Conservation (phyloP, 2,113 vertebrate genomes). For the Sinosuthora webbiana region DNA sequence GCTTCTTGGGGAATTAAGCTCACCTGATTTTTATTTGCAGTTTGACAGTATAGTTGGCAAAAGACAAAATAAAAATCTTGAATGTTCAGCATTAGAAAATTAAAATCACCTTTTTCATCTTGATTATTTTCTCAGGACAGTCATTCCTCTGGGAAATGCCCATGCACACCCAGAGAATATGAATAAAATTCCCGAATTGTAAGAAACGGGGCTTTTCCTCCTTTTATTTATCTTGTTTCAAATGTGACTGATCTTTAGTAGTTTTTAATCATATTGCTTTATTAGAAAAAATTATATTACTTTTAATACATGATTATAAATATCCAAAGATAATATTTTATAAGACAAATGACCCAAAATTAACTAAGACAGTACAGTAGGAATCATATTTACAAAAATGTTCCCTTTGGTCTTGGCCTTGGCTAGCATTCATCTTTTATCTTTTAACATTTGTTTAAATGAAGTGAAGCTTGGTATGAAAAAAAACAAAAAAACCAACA, state of each 20-base stretch:
- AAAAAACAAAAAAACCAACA: not conserved
- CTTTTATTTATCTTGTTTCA: not conserved
- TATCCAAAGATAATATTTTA: not conserved
- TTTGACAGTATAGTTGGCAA: not conserved
- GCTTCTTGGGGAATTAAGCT: not conserved
- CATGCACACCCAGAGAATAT: not conserved
- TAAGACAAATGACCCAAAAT: not conserved
- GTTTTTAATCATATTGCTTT: not conserved
- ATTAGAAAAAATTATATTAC: not conserved
- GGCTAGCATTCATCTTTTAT: not conserved
- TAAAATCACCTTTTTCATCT: not conserved
- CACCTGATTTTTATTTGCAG: not conserved
- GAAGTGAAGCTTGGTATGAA: not conserved
- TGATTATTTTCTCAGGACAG: not conserved
- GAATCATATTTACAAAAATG: not conserved
- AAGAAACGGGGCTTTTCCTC: accelerated
- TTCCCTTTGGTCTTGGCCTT: not conserved
- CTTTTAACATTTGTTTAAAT: not conserved
- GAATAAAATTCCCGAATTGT: not conserved
- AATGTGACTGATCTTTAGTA: not conserved
- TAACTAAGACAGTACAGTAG: not conserved
- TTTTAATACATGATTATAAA: not conserved
- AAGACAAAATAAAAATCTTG: not conserved
- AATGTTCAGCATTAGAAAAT: not conserved
- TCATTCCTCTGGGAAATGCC: not conserved